Conservation (phyloP, 2,113 vertebrate genomes). For the Gallinago media region DNA sequence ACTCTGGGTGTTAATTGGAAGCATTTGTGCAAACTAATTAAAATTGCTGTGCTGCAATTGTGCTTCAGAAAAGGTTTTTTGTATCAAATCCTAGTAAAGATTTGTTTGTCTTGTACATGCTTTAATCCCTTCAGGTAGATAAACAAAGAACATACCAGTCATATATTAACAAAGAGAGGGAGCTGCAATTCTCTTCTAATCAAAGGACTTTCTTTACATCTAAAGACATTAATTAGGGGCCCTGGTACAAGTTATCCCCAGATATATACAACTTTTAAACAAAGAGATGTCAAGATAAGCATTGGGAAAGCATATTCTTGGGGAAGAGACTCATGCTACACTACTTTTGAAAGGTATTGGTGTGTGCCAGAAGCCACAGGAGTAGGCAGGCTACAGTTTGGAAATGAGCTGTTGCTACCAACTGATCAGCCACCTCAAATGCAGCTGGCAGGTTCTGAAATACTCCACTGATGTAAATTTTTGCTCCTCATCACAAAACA, state of each 20-base stretch:
- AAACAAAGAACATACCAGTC: neutral
- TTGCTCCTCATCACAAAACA: neutral
- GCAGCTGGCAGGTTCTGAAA: neutral
- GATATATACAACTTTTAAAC: neutral
- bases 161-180: neutral
- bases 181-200: neutral
- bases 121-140: constrained; percentile 10
- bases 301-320: neutral
- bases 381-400: neutral
- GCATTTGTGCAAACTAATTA: constrained; percentile 21
- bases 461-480: neutral
- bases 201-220: neutral
- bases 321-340: neutral
- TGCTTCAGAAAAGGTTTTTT: neutral
- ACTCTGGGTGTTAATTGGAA: neutral
- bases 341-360: neutral
- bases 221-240: neutral
- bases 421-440: neutral
- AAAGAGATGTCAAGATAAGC: neutral
- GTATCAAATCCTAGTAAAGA: constrained; percentile 20
- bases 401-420: neutral
- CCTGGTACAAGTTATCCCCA: neutral
- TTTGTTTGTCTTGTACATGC: neutral
- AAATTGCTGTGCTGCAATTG: neutral
- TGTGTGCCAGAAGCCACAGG: neutral